Evolutionary conservation across 2,113 vertebrate species (phyloP).

Genomic region (Phasianus colchicus): DNA sequence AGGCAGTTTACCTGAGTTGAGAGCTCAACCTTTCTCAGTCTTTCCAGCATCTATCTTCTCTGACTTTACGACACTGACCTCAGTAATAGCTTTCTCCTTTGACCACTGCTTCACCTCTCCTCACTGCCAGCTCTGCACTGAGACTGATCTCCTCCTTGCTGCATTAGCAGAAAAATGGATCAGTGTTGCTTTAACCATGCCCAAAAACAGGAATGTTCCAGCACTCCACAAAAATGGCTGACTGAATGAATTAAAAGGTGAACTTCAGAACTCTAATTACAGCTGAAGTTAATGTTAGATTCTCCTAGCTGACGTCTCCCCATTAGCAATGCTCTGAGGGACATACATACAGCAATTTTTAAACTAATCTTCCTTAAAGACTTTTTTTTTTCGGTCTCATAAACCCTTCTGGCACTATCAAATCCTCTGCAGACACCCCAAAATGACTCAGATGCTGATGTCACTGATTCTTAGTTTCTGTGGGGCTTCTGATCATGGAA

Average conservation of each 20-base stretch:
- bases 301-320: not conserved
- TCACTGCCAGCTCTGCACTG: not conserved
- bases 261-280: conserved; percentile 35
- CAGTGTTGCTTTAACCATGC: not conserved
- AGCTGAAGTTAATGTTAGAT: conserved; percentile 4
- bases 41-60: not conserved
- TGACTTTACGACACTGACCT: not conserved
- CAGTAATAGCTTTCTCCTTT: conserved; percentile 2
- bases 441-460: not conserved
- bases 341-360: not conserved
- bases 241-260: conserved; percentile 18
- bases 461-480: not conserved
- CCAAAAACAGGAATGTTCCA: not conserved
- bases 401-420: not conserved
- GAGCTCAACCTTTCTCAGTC: not conserved
- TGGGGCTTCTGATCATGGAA: not conserved
- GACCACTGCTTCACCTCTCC: conserved; percentile 30
- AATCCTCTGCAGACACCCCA: not conserved
- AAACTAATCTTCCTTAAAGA: not conserved
- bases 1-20: not conserved
- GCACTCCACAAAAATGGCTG: not conserved
- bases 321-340: not conserved
- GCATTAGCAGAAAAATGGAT: conserved; percentile 46
- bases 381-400: not conserved
- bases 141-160: not conserved